phyloP scores from a whole-genome alignment of 2,888 invertebrate genomes.

The Epsilonema sp. region DNA sequence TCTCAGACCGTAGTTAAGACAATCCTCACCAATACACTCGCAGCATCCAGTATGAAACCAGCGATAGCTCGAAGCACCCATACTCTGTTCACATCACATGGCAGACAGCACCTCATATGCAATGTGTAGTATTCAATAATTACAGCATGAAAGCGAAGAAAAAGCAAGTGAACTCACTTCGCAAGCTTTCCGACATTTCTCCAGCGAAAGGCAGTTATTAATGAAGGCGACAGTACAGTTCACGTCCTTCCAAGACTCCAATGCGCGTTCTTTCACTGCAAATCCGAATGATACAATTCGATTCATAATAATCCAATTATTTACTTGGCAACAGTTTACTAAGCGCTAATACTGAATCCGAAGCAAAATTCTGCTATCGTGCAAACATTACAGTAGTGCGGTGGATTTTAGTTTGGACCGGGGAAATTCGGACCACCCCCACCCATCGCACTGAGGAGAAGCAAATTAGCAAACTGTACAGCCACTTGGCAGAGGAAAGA shows the following conservation, averaged over 20 bases:
- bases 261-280: too few relatives aligned
- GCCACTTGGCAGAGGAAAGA: background rate
- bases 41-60: constrained; percentile 34
- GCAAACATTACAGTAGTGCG: too few relatives aligned
- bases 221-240: constrained; percentile 82
- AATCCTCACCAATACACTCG: constrained; percentile 30
- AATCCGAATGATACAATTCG: too few relatives aligned
- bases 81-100: too few relatives aligned
- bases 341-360: too few relatives aligned
- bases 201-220: constrained; percentile 66
- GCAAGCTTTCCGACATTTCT: constrained; percentile 64
- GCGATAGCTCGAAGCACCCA: constrained; percentile 61
- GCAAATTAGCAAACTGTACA: background rate
- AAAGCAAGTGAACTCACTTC: constrained; percentile 20
- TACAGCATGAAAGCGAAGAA: background rate
- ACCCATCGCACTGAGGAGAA: too few relatives aligned
- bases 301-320: too few relatives aligned
- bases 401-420: too few relatives aligned
- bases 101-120: background rate
- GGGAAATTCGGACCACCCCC: too few relatives aligned
- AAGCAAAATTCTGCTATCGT: too few relatives aligned
- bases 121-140: too few relatives aligned
- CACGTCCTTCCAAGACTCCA: background rate
- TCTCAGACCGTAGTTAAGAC: constrained; percentile 48
- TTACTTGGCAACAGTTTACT: too few relatives aligned